Conservation (phyloP, 2,888 invertebrate genomes). For the Eristalis pertinax region DNA sequence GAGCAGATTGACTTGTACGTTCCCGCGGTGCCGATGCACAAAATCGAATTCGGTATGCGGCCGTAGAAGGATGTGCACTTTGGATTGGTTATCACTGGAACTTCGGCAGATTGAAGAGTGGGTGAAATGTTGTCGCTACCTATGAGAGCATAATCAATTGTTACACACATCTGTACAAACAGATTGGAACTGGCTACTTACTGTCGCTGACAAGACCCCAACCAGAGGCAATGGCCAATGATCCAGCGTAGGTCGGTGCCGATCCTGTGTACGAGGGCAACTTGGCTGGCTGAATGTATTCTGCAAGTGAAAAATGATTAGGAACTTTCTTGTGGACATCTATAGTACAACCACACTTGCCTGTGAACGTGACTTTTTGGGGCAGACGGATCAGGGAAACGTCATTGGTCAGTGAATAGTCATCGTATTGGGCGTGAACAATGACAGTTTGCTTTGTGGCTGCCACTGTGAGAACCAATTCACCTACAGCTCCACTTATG, state of each 20-base stretch:
- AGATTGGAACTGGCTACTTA: slow-evolving; percentile 31
- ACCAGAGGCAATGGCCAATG: slow-evolving; percentile 80
- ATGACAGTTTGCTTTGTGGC: background rate
- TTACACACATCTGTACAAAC: background rate
- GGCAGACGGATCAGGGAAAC: background rate
- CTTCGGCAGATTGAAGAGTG: slow-evolving; percentile 80
- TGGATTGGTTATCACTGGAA: slow-evolving; percentile 79
- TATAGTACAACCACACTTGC: background rate
- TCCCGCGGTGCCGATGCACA: slow-evolving; percentile 79
- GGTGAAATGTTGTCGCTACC: slow-evolving; percentile 78
- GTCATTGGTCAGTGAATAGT: background rate
- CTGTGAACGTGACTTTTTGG: background rate
- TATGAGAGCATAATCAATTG: background rate
- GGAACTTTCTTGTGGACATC: background rate
- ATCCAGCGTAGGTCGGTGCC: slow-evolving; percentile 76
- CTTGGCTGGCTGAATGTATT: slow-evolving; percentile 79
- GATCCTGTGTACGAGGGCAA: slow-evolving; percentile 78
- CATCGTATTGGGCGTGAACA: background rate
- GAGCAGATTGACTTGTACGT: slow-evolving; percentile 81
- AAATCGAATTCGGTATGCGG: slow-evolving; percentile 79
- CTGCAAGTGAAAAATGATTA: slow-evolving; percentile 73
- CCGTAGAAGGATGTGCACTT: slow-evolving; percentile 80
- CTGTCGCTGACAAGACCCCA: slow-evolving; percentile 81
- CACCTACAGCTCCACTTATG: background rate
- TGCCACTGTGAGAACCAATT: background rate